Conservation (phyloP, 2,797 vertebrate genomes). For the Aplochiton taeniatus region DNA sequence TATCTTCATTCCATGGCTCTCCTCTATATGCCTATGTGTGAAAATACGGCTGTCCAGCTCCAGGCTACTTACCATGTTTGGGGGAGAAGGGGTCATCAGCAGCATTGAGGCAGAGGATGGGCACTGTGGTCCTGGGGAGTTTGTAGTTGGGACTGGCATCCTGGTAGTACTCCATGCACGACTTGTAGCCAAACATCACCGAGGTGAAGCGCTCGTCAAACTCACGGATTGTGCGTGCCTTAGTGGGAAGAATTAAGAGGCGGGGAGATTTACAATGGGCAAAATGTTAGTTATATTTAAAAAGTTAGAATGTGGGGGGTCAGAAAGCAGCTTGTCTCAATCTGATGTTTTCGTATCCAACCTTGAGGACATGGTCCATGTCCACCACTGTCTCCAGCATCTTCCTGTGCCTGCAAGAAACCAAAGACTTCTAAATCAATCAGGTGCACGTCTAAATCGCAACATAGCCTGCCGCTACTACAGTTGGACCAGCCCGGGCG, state of each 20-base stretch:
- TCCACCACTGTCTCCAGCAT: conserved; percentile 77
- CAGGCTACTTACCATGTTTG: conserved; percentile 57
- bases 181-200: conserved; percentile 77
- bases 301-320: too few relatives aligned
- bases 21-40: too few relatives aligned
- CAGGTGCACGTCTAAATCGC: background rate
- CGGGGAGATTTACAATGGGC: background rate
- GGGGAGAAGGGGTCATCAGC: conserved; percentile 85
- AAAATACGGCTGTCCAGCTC: background rate
- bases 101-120: conserved; percentile 84
- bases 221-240: conserved; percentile 80
- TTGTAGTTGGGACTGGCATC: conserved; percentile 77
- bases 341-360: conserved; percentile 29
- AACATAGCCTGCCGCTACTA: background rate
- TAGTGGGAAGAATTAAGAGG: background rate
- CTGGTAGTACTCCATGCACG: conserved; percentile 76
- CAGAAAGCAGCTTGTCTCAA: background rate
- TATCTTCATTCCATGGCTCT: background rate
- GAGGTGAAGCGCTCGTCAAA: conserved; percentile 82
- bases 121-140: conserved; percentile 68
- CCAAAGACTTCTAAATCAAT: background rate
- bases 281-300: too few relatives aligned
- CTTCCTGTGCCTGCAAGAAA: conserved; percentile 74
- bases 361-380: conserved; percentile 78
- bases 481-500: background rate